Percentiles rank a stretch among this genome's conserved stretches.
Conservation (phyloP, 2,797 vertebrate genomes). For the Rhyacichthys aspro region DNA sequence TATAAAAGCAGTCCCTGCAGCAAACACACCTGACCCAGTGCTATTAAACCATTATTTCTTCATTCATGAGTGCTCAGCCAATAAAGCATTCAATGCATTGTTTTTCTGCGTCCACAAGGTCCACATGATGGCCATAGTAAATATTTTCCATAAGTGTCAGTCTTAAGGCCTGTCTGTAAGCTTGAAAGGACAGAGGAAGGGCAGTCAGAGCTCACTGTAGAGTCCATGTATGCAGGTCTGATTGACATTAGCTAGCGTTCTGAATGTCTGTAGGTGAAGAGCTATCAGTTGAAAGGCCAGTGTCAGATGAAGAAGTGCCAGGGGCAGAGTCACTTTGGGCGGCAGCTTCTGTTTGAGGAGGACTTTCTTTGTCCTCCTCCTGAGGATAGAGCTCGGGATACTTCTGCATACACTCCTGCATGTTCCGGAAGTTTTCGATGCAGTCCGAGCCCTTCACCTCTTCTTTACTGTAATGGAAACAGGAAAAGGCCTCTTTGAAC, state of each 20-base stretch:
- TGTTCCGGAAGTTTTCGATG: slow-evolving; percentile 90
- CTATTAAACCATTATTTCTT: slow-evolving; percentile 26
- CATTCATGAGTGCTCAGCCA: slow-evolving; percentile 30
- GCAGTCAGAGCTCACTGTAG: slow-evolving; percentile 19
- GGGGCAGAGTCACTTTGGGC: slow-evolving; percentile 54
- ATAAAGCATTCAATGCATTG: slow-evolving; percentile 38
- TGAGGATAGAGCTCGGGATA: slow-evolving; percentile 98
- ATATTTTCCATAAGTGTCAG: slow-evolving; percentile 17
- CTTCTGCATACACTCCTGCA: slow-evolving; percentile 98
- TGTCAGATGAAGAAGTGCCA: slow-evolving; percentile 23
- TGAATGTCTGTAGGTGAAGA: slow-evolving; percentile 52
- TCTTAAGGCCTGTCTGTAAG: slow-evolving; percentile 8
- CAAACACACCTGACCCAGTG: slow-evolving; percentile 4
- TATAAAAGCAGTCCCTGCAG: slow-evolving; percentile 37
- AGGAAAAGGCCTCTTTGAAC: slow-evolving; percentile 98
- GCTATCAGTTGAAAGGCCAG: slow-evolving; percentile 29
- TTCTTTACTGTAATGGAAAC: slow-evolving; percentile 95
- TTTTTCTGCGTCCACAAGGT: slow-evolving; percentile 29
- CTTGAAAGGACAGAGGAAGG: slow-evolving; percentile 19
- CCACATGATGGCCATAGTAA: slow-evolving; percentile 9
- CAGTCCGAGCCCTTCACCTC: slow-evolving; percentile 96
- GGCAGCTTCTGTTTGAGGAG: slow-evolving; percentile 37
- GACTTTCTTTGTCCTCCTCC: slow-evolving; percentile 80
- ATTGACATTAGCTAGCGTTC: slow-evolving; percentile 64
- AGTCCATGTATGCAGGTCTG: slow-evolving; percentile 36